phyloP scores from a whole-genome alignment of 2,113 vertebrate species.

The Peromyscus polionotus region DNA sequence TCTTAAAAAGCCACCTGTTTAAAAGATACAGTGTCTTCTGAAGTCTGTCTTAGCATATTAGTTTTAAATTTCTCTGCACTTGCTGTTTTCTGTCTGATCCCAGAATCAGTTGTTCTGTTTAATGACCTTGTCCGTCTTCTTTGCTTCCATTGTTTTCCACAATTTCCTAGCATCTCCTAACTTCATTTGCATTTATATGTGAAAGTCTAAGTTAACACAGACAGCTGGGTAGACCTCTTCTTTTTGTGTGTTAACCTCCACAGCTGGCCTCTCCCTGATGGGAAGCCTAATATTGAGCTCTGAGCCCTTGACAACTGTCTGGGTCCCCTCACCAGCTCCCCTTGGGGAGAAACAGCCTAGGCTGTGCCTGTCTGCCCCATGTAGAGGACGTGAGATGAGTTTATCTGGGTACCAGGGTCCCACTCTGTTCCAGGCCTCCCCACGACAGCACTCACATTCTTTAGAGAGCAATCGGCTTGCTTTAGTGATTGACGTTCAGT shows the following conservation, averaged over 20 bases:
- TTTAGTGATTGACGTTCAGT: not conserved
- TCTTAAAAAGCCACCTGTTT: not conserved
- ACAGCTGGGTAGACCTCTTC: not conserved
- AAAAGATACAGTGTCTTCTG: not conserved
- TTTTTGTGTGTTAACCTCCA: not conserved
- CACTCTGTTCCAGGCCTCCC: not conserved
- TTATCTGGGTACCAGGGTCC: not conserved
- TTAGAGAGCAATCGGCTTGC: not conserved
- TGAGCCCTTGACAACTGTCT: not conserved
- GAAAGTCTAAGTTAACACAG: not conserved
- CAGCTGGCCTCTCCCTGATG: not conserved
- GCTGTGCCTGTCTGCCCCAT: not conserved
- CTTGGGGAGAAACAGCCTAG: not conserved
- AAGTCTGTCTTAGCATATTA: not conserved
- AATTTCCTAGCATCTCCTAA: not conserved
- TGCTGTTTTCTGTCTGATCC: not conserved
- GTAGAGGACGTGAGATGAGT: not conserved
- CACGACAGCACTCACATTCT: not conserved
- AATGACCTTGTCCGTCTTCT: not conserved
- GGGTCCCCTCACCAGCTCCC: too few species aligned
- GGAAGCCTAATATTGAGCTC: not conserved
- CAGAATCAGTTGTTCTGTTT: not conserved
- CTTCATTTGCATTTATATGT: not conserved
- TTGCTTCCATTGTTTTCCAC: not conserved
- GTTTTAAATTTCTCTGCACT: conserved; percentile 6